Evolutionary conservation across 2,797 vertebrate species (phyloP), one percentile per base, ranked within the genome.

Genomic region (Xerus rutilus): DNA sequence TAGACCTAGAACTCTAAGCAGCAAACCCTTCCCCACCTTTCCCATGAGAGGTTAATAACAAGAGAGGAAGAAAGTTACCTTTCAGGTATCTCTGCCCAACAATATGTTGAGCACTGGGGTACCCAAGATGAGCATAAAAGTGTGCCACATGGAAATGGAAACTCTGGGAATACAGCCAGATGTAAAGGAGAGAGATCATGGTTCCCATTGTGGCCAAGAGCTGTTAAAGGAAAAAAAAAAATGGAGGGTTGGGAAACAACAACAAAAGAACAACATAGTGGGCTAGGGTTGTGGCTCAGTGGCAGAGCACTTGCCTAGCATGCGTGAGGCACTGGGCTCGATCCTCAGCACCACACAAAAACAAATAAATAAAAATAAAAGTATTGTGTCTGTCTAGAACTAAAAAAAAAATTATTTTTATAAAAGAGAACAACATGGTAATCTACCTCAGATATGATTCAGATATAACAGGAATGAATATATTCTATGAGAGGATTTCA

Each of bases 41-140:
- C n/a, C 32, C 17, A 15, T 32, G 10, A 4, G 20, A 57, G 49
- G 39, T 39, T 39, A 79, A 70, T 17, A 35, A 32, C 59, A 83
- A 35, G 54, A 52, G 54, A 54, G 35, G 13, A 77, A 57, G 20
- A 78, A 84, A 30, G 13, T 82, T 97, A 98, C 98, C 98, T 98
- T 97, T 98, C 93, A 98, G 94, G 84, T 98, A 98, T 93, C 98
- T 98, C 95, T 98, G 98, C 23, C 98, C 98, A 96, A 98, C 86
- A 54, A 98, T 96, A 92, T 98, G 97, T 96, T 98, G 98, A 47
- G 98, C 98, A 1, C 72, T 89, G 59, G 97, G 45, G 67, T 98
- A 98, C 1, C 98, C 98, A 87, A 98, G 95, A 49, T 0, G 62
- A 89, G 98, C 98, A 0, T 98, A 98, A 73, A 98, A 12, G 0